A percentile compares a stretch with the other conserved stretches of the same genome.
These are phyloP conservation scores for Rhea americana DNA, from an alignment of 2,113 vertebrate genomes.

Conservation along the genomic window DNA sequence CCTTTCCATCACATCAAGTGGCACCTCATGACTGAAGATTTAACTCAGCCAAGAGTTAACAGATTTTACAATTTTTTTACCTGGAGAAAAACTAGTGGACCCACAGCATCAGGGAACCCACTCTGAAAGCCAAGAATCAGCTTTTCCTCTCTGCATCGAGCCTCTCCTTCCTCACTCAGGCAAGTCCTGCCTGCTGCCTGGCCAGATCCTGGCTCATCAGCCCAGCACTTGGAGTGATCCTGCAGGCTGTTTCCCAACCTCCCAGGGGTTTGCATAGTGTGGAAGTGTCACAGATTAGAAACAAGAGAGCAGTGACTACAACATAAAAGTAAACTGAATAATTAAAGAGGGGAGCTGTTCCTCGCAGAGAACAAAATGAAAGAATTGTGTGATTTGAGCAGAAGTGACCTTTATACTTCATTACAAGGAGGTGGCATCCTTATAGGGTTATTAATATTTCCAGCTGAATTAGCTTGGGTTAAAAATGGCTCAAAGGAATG, in stretches of 20 bases:
- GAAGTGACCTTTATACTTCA: slow-evolving; percentile 67
- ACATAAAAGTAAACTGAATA: slow-evolving; percentile 63
- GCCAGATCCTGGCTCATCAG: neutral
- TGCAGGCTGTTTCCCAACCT: neutral
- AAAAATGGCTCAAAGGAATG: slow-evolving; percentile 62
- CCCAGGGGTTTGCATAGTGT: neutral
- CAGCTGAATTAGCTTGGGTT: slow-evolving; percentile 59
- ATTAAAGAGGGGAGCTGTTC: slow-evolving; percentile 55
- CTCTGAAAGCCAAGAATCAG: neutral
- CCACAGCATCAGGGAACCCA: neutral
- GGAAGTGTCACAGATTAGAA: slow-evolving; percentile 43
- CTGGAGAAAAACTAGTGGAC: neutral
- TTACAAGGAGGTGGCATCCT: slow-evolving; percentile 58
- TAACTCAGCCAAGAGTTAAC: neutral
- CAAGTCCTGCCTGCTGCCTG: neutral
- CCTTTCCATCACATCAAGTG: neutral
- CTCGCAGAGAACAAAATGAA: slow-evolving; percentile 51
- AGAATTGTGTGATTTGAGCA: slow-evolving; percentile 59
- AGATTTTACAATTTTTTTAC: neutral
- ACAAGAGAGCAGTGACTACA: neutral
- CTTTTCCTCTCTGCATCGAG: neutral
- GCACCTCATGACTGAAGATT: neutral
- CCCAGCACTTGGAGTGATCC: accelerated
- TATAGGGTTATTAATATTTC: slow-evolving; percentile 56
- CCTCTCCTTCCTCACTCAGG: neutral